phyloP scores from a whole-genome alignment of 2,888 invertebrate species.

The Chymomyza caudatula region DNA sequence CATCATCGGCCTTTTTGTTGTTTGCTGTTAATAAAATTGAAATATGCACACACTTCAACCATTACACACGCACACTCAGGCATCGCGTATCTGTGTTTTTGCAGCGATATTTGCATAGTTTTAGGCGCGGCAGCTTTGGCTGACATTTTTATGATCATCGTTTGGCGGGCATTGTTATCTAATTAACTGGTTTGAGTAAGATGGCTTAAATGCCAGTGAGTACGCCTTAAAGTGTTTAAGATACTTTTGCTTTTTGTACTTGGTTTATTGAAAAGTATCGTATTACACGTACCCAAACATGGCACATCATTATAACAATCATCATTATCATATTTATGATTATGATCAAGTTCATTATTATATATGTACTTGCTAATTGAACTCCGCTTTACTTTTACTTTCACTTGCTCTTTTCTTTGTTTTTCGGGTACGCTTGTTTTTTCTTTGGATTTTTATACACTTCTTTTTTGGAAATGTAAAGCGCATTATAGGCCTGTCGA shows the following conservation, averaged over 20 bases:
- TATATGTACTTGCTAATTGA: neutral
- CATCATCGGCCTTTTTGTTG: slow-evolving; percentile 13
- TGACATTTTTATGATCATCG: neutral
- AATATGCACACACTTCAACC: slow-evolving; percentile 15
- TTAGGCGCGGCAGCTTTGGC: slow-evolving; percentile 12
- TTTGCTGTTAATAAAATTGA: slow-evolving; percentile 42
- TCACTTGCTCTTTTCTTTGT: neutral
- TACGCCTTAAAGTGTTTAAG: neutral
- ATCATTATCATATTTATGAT: neutral
- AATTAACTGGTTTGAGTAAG: slow-evolving; percentile 11
- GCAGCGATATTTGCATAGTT: slow-evolving; percentile 30
- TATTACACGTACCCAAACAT: slow-evolving; percentile 1
- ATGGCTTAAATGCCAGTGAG: neutral
- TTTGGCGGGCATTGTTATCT: slow-evolving; percentile 6
- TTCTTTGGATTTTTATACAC: neutral
- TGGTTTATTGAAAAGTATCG: neutral
- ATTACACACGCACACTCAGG: neutral
- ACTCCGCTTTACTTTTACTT: neutral
- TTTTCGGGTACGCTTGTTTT: neutral
- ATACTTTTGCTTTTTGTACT: slow-evolving; percentile 20
- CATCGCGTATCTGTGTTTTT: slow-evolving; percentile 1
- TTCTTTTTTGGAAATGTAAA: neutral
- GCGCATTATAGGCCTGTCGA: neutral
- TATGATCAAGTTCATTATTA: neutral
- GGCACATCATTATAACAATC: neutral